Base-by-base conservation (phyloP, 2,888 invertebrate genomes). In the Chalcis sispes region DNA sequence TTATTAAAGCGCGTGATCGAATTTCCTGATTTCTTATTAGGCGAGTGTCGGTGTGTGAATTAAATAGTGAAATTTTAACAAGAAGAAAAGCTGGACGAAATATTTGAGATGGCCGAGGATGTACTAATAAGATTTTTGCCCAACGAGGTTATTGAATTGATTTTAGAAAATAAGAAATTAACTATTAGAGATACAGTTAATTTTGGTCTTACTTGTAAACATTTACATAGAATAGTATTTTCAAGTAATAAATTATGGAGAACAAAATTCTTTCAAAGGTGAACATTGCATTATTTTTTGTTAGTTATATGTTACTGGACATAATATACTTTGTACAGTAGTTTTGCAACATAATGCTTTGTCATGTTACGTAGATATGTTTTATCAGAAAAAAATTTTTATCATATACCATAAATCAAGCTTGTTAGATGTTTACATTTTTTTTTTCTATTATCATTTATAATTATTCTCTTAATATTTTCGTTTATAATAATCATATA, bases 131-230 rank as follows among this genome's bases (percentile, higher is more conserved):
- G 83, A 10, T 82, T 79, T 54, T 77, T 88, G 27, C 87, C 87
- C 29, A 79, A 80, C 48, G 88, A 88, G 70, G 79, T 88, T 8
- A 80, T 85, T 52, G 85, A 85, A 61, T 81, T 84, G n/a, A 87
- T 88, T 54, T 80, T 88, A 42, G 85, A 86, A 62, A 80, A 84
- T 62, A 78, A 79, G 15, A 77, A 77, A 56, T 79, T 88, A 29
- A 66, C 61, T 4, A 81, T 87, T 48, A 36, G 15, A 7, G 92
- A 92, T 84, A 89, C 92, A 54, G 75, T 91, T 15, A 89, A 89
- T 82, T 91, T 92, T 80, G 89, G 90, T 23, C 81, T 88, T 64
- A 91, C 92, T 20, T 92, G 91, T 85, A 90, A 89, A 81, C 89
- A 89, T 46, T 90, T 91, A 73, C 85, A 90, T 80, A 87, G 89